Percentiles rank a stretch among this genome's conserved stretches.
Evolutionary conservation across 2,797 vertebrate genomes (phyloP).

Genomic region (Lepidocolaptes lacrymiger): DNA sequence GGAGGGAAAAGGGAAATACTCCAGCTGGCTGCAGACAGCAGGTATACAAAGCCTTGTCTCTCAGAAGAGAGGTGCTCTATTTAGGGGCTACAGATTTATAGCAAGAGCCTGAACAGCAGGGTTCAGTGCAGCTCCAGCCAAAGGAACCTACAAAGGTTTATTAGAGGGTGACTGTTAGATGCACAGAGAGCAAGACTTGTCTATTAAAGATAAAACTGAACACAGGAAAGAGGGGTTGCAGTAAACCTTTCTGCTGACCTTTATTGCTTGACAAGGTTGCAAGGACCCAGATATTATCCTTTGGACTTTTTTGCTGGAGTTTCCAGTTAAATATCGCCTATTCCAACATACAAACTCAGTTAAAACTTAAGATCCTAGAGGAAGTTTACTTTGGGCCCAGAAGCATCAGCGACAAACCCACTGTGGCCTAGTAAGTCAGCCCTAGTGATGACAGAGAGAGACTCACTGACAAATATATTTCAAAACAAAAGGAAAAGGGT

Average conservation of each 20-base stretch:
- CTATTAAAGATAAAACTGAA: constrained; percentile 58
- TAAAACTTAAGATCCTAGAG: not conserved
- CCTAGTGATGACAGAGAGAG: not conserved
- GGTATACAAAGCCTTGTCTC: constrained; percentile 1
- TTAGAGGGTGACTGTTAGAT: constrained; percentile 33
- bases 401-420: not conserved
- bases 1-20: constrained; percentile 32
- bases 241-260: constrained; percentile 54
- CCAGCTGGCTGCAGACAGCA: constrained; percentile 17
- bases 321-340: not conserved
- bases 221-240: not conserved
- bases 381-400: not conserved
- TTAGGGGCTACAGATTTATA: constrained; percentile 34
- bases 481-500: not conserved
- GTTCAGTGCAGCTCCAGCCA: constrained; percentile 41
- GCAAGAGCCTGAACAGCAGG: constrained; percentile 48
- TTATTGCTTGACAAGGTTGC: constrained; percentile 21
- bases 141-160: constrained; percentile 63
- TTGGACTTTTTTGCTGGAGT: not conserved
- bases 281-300: not conserved
- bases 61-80: constrained; percentile 62
- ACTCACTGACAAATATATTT: not conserved
- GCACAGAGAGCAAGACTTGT: constrained; percentile 32
- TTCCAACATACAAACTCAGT: not conserved
- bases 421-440: not conserved